Conservation (phyloP, 2,797 vertebrate species). For the Benthosema pterotum region DNA sequence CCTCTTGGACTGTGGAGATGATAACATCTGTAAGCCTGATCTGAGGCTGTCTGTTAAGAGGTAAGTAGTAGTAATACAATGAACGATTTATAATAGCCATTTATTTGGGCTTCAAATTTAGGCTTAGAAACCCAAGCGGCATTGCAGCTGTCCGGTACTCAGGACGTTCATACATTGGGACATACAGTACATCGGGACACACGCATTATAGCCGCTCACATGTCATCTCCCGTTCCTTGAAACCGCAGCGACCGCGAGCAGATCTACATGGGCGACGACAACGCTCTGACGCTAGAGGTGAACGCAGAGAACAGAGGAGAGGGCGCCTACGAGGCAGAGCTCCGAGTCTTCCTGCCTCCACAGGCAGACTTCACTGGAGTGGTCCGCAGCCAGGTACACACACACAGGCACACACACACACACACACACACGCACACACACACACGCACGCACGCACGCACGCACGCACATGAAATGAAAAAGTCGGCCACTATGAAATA, state of each 20-base stretch:
- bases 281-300: constrained; percentile 89
- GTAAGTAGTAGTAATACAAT: too few relatives aligned
- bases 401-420: constrained; percentile 1
- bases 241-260: constrained; percentile 86
- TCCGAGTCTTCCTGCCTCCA: constrained; percentile 85
- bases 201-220: too few relatives aligned
- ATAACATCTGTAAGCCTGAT: constrained; percentile 95
- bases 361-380: constrained; percentile 94
- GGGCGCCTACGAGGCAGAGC: constrained; percentile 95
- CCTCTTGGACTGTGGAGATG: constrained; percentile 92
- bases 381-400: constrained; percentile 85
- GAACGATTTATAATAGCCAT: too few relatives aligned
- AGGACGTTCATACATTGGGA: too few relatives aligned
- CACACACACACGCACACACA: constrained; percentile 8
- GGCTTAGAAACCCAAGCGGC: too few relatives aligned
- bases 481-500: too few relatives aligned
- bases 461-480: too few relatives aligned
- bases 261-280: constrained; percentile 94
- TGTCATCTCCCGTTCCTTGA: too few relatives aligned
- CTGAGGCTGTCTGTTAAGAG: constrained; percentile 87
- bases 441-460: too few relatives aligned
- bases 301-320: constrained; percentile 90
- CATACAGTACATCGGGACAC: too few relatives aligned
- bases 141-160: too few relatives aligned
- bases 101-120: too few relatives aligned